A percentile compares a stretch with the other conserved stretches of the same genome.
Evolutionary conservation across 2,888 invertebrate genomes (phyloP).

Genomic region (Lithophane ornitopus): DNA sequence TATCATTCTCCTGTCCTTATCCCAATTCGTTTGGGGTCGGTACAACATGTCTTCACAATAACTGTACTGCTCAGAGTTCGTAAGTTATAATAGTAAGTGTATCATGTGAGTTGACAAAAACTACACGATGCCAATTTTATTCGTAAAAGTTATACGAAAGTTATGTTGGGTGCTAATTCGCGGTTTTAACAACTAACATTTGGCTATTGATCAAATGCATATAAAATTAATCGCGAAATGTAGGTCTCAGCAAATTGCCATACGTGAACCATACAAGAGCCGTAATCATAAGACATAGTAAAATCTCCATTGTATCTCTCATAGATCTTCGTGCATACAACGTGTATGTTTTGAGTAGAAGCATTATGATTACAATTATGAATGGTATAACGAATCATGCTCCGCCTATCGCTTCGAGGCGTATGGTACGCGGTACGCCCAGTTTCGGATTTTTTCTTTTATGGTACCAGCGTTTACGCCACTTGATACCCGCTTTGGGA

Average conservation of each 20-base stretch:
- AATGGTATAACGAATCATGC: background rate
- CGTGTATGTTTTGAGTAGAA: background rate
- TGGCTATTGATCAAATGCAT: background rate
- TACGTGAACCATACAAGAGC: background rate
- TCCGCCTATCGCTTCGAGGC: background rate
- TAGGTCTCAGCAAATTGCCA: background rate
- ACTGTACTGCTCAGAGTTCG: background rate
- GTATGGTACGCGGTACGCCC: no score
- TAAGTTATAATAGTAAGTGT: background rate
- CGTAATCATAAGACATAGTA: no score
- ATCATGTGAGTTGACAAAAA: background rate
- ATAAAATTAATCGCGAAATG: background rate
- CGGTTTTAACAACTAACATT: background rate
- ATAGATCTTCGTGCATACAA: background rate
- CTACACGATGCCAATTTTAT: background rate
- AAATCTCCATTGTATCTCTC: background rate
- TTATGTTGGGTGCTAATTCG: background rate
- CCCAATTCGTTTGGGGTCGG: background rate
- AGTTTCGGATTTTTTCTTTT: background rate
- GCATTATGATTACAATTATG: background rate
- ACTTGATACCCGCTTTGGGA: background rate
- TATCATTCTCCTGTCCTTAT: background rate
- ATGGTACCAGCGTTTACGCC: background rate
- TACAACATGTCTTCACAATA: background rate
- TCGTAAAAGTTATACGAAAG: background rate